Base-by-base conservation (phyloP, 2,888 invertebrate genomes). In the Cheilosia urbana region DNA sequence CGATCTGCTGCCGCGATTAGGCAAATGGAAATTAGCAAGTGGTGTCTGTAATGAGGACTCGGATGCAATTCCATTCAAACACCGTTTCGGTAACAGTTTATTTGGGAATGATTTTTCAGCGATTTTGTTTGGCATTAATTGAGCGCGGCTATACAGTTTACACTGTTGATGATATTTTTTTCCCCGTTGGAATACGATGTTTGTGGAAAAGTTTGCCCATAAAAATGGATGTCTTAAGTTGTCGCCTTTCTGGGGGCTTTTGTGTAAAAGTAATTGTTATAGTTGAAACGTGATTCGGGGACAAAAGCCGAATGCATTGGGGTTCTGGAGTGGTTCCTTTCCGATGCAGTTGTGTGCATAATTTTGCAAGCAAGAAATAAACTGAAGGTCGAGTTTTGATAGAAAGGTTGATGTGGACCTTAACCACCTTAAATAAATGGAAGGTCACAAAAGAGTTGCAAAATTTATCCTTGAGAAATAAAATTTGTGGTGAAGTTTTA, bases 21-120 rank as follows among this genome's bases (percentile, higher is more conserved):
- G 45, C 55, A 55, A 76, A 84, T 84, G 80, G 84, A 84, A 84
- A 84, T 84, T 84, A 84, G 84, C 84, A 76, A 84, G 80, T 77
- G 80, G 84, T 84, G 80, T 84, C 66, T 84, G 75, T 84, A 84
- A 84, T 80, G 84, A 80, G 80, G 55, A 69, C 75, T 60, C 58
- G 65, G 79, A 84, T 72, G 69, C 69, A 73, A 58, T 79, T 75
- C 63, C 51, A 79, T 73, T 42, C 24, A 19, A 49, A 73, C 45
- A 68, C 53, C 47, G 55, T 68, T 75, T 80, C 58, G 40, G 66
- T 78, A 66, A 66, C 66, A 42, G 65, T 65, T 72, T 30, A 49
- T 51, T 51, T 79, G 58, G 49, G 24, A 49, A 71, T 40, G 13
- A 34, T 47, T 69, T 53, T 51, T 13, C 11, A 9, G 13, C n/a